Percentiles rank a stretch among this genome's conserved stretches.
phyloP scores from a whole-genome alignment of 2,888 invertebrate species.

The Rhagophthalmus giganteus region DNA sequence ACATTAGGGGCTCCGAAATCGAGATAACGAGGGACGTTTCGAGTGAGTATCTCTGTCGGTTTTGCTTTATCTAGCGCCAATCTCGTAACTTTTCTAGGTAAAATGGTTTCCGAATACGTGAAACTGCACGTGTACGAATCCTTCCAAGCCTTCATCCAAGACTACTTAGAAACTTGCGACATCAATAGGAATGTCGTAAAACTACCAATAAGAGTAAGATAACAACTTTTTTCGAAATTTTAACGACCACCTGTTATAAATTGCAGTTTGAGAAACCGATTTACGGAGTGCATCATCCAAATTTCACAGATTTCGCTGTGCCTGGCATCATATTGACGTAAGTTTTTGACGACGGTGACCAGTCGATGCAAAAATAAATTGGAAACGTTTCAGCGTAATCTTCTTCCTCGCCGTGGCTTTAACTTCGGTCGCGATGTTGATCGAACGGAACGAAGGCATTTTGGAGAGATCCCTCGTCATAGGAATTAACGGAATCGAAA shows the following conservation, averaged over 20 bases:
- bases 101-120: conserved; percentile 72
- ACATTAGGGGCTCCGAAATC: conserved; percentile 67
- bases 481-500: conserved; percentile 78
- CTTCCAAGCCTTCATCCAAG: conserved; percentile 71
- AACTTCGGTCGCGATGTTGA: conserved; percentile 86
- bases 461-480: conserved; percentile 86
- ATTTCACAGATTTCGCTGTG: conserved; percentile 93
- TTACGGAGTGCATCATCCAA: conserved; percentile 74
- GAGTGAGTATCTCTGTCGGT: too few species aligned
- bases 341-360: conserved; percentile 54
- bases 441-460: conserved; percentile 87
- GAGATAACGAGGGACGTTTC: conserved; percentile 79
- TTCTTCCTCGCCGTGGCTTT: conserved; percentile 93
- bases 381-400: conserved; percentile 74
- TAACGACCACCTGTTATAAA: too few species aligned
- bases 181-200: conserved; percentile 65
- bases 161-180: conserved; percentile 65
- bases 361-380: too few species aligned
- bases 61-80: too few species aligned
- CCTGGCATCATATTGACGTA: conserved; percentile 89
- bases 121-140: conserved; percentile 72
- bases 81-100: conserved; percentile 8
- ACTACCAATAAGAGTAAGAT: conserved; percentile 66
- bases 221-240: too few species aligned
- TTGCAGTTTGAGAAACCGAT: conserved; percentile 70